A percentile compares a stretch with the other conserved stretches of the same genome.
phyloP scores from a whole-genome alignment of 2,888 invertebrate species.

The Temnothorax ravouxi region DNA sequence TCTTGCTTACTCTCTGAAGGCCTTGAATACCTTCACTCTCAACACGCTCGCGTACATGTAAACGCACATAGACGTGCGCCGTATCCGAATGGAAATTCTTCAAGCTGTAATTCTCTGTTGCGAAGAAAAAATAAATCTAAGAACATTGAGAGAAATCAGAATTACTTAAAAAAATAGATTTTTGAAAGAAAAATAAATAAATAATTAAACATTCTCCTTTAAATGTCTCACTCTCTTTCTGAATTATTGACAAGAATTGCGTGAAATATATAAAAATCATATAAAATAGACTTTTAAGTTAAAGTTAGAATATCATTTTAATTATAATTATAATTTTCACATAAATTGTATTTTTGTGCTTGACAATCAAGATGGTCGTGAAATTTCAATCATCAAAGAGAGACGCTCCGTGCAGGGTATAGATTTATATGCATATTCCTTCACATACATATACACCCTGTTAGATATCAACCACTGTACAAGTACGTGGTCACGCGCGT shows the following conservation, averaged over 20 bases:
- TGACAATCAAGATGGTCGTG: slow-evolving; percentile 34
- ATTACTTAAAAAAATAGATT: background rate
- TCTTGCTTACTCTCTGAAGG: slow-evolving; percentile 20
- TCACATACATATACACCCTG: slow-evolving; percentile 17
- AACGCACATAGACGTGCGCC: slow-evolving; percentile 8
- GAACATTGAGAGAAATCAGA: slow-evolving; percentile 6
- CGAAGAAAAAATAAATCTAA: slow-evolving; percentile 34
- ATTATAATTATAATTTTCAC: background rate
- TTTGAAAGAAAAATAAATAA: background rate
- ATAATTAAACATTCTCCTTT: background rate
- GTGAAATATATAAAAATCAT: background rate
- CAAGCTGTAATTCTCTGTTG: slow-evolving; percentile 26
- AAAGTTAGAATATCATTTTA: background rate
- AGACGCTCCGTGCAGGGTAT: slow-evolving; percentile 4
- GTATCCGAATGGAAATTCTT: slow-evolving; percentile 27
- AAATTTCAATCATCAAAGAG: slow-evolving; percentile 44
- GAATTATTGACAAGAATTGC: background rate
- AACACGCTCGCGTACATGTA: slow-evolving; percentile 48
- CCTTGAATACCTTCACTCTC: slow-evolving; percentile 44
- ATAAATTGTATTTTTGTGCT: background rate
- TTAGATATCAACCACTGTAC: slow-evolving; percentile 41
- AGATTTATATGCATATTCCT: slow-evolving; percentile 53
- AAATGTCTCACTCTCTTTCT: background rate
- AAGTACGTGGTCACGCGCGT: slow-evolving; percentile 63
- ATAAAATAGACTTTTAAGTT: background rate